Evolutionary conservation across 2,797 vertebrate genomes (phyloP).

Genomic region (Manis pentadactyla): DNA sequence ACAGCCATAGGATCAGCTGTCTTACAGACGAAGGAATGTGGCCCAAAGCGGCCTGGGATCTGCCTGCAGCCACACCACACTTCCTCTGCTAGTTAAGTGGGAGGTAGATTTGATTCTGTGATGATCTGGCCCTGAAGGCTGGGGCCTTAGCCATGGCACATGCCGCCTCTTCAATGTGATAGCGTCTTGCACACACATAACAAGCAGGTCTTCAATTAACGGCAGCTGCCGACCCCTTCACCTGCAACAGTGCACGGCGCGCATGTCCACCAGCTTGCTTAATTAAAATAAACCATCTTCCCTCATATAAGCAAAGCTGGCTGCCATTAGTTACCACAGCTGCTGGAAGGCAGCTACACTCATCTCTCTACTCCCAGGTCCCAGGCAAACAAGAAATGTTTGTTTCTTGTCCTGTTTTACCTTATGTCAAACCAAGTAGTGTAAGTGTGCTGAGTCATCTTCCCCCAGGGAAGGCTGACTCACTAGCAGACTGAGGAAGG

Average conservation of each 20-base stretch:
- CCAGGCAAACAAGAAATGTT: neutral
- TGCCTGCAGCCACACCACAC: neutral
- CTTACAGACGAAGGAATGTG: neutral
- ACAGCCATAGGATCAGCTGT: neutral
- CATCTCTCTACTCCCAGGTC: constrained; percentile 80
- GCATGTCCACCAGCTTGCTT: neutral
- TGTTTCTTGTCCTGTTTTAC: neutral
- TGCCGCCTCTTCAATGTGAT: neutral
- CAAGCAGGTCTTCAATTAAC: neutral
- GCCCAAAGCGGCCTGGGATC: neutral
- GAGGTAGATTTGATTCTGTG: neutral
- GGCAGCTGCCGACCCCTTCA: neutral
- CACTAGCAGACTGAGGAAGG: neutral
- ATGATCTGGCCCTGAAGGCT: neutral
- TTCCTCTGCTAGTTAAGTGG: neutral
- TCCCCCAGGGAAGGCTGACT: neutral
- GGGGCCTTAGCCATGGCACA: neutral
- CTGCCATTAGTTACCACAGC: neutral
- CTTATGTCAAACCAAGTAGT: neutral
- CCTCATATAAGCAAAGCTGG: neutral
- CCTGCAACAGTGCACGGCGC: neutral
- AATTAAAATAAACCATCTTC: neutral
- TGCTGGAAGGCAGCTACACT: constrained; percentile 85
- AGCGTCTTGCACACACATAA: neutral
- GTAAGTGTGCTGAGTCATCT: neutral